A percentile compares a stretch with the other conserved stretches of the same genome.
Conservation (phyloP, 2,113 vertebrate genomes). For the Serilophus lunatus region DNA sequence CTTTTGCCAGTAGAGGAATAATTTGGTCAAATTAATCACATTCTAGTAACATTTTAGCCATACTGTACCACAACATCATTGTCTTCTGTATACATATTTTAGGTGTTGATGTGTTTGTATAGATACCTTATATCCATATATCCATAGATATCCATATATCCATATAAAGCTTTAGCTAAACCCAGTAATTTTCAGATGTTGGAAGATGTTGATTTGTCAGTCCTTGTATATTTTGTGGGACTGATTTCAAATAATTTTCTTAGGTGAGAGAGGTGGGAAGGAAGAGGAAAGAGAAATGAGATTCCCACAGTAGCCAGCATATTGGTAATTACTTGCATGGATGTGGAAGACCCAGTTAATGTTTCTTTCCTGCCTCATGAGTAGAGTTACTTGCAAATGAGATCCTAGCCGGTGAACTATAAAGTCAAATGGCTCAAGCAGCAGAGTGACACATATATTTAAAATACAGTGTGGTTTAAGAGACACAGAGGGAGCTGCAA, state of each 20-base stretch:
- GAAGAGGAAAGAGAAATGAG: background rate
- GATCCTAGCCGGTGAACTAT: background rate
- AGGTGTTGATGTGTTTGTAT: background rate
- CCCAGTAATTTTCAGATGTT: background rate
- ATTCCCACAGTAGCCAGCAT: background rate
- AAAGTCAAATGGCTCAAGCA: background rate
- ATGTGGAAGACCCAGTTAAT: background rate
- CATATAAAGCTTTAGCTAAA: background rate
- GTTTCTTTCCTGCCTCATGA: background rate
- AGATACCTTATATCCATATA: background rate
- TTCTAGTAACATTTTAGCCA: background rate
- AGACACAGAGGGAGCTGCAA: background rate
- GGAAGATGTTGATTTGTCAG: background rate
- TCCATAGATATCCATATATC: no score
- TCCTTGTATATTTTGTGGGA: background rate
- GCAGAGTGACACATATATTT: background rate
- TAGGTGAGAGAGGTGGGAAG: background rate
- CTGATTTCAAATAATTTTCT: background rate
- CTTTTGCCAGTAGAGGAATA: background rate
- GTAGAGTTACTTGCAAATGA: background rate
- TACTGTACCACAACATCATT: accelerated
- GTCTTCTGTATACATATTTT: background rate
- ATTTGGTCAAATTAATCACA: background rate
- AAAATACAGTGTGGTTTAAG: background rate
- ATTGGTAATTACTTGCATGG: background rate